Base-by-base conservation (phyloP, 2,797 vertebrate species). In the Brachyalestes nurse region DNA sequence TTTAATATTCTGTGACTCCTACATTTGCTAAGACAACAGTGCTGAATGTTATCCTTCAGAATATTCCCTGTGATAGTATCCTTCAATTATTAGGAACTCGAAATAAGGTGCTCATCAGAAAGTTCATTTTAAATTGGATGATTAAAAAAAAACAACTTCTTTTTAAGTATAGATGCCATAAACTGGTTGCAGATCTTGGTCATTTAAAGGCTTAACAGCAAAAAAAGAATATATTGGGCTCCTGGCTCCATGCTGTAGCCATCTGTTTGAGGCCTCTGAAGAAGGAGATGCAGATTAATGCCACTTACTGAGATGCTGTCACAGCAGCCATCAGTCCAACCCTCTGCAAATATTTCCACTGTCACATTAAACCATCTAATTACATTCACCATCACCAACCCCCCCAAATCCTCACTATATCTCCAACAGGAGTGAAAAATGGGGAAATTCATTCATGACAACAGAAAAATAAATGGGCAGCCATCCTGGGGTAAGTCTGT, bases 341-440 rank as follows among this genome's bases (percentile, higher is more conserved):
- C 77, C 45, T 51, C 40, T 82, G 57, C 72, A 84, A 83, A 81
- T 83, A 81, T 79, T 86, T 82, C 67, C 72, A 65, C 67, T 82
- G 83, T 83, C 78, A 83, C 70, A 84, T 86, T 84, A 82, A 82
- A 60, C 72, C 69, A 81, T 77, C 78, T 84, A 84, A 84, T 84
- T 84, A 73, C 78, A 47, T 84, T 83, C 80, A 80, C 78, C 62
- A 77, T 78, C 71, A 55, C 78, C 72, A 75, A 61, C 61, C 34
- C n/a, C 69, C 72, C 69, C 49, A 73, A 64, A 73, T 77, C 38
- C 21, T 67, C 47, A 40, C 28, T 70, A 28, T 78, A 64, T 71
- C 49, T 78, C 78, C 66, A 78, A 61, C 34, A 40, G 60, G 47
- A 42, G 70, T 75, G 70, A 82, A 75, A 84, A 80, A 82, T 72